These are phyloP conservation scores for Pocillopora meandrina DNA, from an alignment of 92 coral and sea anemone genomes.

Conservation along the genomic window DNA sequence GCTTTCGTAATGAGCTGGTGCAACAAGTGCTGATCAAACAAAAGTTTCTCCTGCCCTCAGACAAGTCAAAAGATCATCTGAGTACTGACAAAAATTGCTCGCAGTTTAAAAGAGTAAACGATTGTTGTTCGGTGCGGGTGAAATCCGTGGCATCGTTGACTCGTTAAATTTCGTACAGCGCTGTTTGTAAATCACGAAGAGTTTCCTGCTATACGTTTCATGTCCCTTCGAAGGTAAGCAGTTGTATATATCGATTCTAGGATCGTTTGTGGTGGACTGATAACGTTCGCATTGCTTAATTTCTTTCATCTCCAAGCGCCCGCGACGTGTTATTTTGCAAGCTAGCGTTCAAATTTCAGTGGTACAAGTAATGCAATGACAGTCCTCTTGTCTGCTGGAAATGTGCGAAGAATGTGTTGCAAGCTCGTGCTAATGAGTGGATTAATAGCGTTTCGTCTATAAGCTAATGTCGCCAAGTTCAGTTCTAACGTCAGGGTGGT, in stretches of 20 bases:
- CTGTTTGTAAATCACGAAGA: not conserved
- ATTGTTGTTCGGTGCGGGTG: not conserved
- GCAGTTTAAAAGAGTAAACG: not conserved
- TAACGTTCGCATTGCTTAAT: too few species aligned
- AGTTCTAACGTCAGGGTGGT: not conserved
- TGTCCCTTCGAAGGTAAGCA: constrained; percentile 15
- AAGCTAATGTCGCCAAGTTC: not conserved
- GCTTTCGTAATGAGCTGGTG: not conserved
- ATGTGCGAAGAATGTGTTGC: not conserved
- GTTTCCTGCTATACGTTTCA: not conserved
- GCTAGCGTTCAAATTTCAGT: not conserved
- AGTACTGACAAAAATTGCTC: not conserved
- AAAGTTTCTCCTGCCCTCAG: constrained; percentile 6
- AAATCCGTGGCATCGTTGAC: not conserved
- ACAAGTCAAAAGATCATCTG: constrained; percentile 25
- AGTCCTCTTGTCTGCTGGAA: not conserved
- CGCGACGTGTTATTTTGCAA: too few species aligned
- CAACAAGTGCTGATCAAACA: constrained; percentile 13
- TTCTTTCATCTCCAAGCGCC: not conserved
- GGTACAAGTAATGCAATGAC: too few species aligned
- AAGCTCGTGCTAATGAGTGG: not conserved
- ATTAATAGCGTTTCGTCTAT: not conserved
- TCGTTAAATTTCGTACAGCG: constrained; percentile 2
- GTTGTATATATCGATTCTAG: too few species aligned
- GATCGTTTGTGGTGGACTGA: too few species aligned